Conservation (phyloP, 2,797 vertebrate species). For the Xiphorhynchus erythropygius region DNA sequence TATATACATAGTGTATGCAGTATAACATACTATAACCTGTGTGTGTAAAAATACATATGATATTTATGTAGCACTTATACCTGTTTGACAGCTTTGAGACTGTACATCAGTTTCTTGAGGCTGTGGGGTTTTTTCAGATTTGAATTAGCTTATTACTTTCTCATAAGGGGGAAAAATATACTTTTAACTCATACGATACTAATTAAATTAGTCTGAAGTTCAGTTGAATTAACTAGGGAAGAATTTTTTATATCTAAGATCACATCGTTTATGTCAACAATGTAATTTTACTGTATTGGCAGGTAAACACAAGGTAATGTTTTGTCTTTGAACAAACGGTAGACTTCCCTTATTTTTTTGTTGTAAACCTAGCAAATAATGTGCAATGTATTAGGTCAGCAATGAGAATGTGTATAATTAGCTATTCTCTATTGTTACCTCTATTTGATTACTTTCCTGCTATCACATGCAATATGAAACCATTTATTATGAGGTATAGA, state of each 20-base stretch:
- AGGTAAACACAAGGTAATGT: neutral
- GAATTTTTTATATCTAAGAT: neutral
- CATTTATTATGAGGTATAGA: constrained; percentile 63
- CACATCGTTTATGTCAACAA: neutral
- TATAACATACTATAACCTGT: neutral
- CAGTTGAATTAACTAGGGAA: neutral
- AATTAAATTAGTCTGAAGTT: neutral
- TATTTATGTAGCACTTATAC: constrained; percentile 24
- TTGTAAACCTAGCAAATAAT: constrained; percentile 46
- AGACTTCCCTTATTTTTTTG: neutral
- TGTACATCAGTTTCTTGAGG: constrained; percentile 7
- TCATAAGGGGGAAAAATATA: neutral
- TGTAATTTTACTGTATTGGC: neutral
- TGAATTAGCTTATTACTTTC: neutral
- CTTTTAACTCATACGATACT: neutral
- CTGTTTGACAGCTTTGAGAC: constrained; percentile 18
- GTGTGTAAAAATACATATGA: neutral
- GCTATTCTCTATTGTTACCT: constrained; percentile 54
- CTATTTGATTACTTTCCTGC: constrained; percentile 53
- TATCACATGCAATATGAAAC: constrained; percentile 63
- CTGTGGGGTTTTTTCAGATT: neutral
- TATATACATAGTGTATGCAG: neutral
- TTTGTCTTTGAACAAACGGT: neutral
- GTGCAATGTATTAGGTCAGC: constrained; percentile 39
- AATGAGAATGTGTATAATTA: constrained; percentile 48